These are phyloP conservation scores for Heliocidaris erythrogramma DNA, from an alignment of 35 echinoderm and acorn worm species.

Conservation along the genomic window DNA sequence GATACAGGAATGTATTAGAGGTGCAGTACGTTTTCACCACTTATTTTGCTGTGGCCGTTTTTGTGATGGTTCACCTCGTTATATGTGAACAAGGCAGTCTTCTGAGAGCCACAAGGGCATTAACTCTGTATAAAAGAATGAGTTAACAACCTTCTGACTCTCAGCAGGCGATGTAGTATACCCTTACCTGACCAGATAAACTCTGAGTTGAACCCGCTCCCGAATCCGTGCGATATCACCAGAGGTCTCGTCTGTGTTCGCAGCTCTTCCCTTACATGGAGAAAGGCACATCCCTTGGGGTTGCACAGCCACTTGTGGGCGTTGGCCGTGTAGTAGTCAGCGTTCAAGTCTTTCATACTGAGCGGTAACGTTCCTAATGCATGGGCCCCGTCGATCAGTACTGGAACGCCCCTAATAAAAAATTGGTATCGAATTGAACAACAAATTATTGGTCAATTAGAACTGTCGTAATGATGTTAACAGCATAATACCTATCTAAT, in stretches of 20 bases:
- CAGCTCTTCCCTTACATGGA: constrained; percentile 56
- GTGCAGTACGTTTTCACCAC: too few species aligned
- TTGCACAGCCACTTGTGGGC: constrained; percentile 77
- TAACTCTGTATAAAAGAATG: too few species aligned
- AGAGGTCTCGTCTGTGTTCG: constrained; percentile 39
- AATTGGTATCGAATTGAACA: not conserved
- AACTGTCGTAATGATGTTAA: too few species aligned
- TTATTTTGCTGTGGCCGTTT: too few species aligned
- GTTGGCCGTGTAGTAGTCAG: constrained; percentile 75
- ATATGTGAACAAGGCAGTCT: too few species aligned
- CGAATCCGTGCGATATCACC: constrained; percentile 77
- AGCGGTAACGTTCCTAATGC: constrained; percentile 59
- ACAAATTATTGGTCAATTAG: not conserved
- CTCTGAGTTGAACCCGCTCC: constrained; percentile 73
- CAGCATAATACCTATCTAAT: too few species aligned
- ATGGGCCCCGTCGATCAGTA: constrained; percentile 77
- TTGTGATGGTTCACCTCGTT: too few species aligned
- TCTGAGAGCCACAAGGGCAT: too few species aligned
- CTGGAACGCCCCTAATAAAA: constrained; percentile 62
- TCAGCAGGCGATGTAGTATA: too few species aligned
- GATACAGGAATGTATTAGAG: too few species aligned
- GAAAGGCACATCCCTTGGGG: constrained; percentile 71
- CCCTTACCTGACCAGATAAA: constrained; percentile 83
- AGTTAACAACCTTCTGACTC: too few species aligned
- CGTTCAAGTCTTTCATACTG: constrained; percentile 44